These are phyloP conservation scores for Emydocephalus ijimae DNA, from an alignment of 2,113 vertebrate genomes.

Conservation along the genomic window DNA sequence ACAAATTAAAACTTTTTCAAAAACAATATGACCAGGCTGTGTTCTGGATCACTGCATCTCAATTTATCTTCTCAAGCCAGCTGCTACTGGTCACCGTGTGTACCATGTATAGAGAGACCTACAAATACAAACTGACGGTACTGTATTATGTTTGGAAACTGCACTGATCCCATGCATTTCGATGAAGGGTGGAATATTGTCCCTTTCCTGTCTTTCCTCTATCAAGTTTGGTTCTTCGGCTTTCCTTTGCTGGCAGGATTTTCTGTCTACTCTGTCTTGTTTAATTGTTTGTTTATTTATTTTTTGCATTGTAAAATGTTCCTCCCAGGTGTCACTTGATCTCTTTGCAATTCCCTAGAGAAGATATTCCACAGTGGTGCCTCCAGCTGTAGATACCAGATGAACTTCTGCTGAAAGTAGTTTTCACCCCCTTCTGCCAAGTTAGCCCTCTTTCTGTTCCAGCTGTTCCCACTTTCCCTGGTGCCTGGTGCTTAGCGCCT, in stretches of 20 bases:
- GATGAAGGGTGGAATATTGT: neutral
- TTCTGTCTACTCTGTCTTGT: neutral
- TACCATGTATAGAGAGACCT: neutral
- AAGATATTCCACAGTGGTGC: neutral
- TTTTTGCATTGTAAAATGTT: neutral
- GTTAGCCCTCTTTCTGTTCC: neutral
- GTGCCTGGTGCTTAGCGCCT: neutral
- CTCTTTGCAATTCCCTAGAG: neutral
- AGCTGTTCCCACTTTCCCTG: conserved; percentile 7
- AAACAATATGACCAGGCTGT: neutral
- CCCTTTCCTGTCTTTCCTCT: neutral
- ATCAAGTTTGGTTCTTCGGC: too few relatives aligned
- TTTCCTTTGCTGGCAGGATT: neutral
- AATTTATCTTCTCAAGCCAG: neutral
- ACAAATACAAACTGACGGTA: neutral
- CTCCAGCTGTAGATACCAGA: neutral
- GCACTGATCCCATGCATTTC: neutral
- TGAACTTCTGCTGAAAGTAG: neutral
- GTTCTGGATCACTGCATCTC: neutral
- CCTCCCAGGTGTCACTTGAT: neutral
- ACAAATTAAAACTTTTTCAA: neutral
- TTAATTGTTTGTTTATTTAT: neutral
- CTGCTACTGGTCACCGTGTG: neutral
- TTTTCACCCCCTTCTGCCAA: neutral
- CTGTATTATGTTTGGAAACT: neutral